These are phyloP conservation scores for Mionectes olivaceus DNA, from an alignment of 2,797 vertebrate species.

Conservation along the genomic window DNA sequence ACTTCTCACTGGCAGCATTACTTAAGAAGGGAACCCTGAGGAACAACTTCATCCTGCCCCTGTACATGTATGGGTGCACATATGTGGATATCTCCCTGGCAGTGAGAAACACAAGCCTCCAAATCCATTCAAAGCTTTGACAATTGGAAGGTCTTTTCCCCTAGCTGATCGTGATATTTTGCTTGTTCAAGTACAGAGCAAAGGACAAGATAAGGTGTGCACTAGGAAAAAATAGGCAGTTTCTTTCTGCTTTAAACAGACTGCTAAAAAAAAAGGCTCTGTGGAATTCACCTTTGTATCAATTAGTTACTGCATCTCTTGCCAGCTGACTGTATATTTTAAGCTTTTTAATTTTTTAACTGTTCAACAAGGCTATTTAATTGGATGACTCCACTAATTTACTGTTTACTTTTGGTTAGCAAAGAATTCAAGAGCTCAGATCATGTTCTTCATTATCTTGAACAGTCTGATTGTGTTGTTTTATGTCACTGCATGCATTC, in stretches of 20 bases:
- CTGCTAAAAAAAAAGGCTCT: background rate
- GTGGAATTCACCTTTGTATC: background rate
- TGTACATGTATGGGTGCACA: rapidly evolving
- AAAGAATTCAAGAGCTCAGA: background rate
- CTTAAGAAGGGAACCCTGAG: background rate
- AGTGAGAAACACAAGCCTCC: background rate
- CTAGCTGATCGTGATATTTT: background rate
- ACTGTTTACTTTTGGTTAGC: background rate
- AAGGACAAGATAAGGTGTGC: background rate
- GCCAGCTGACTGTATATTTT: background rate
- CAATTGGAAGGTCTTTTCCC: background rate
- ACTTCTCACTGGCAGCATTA: background rate
- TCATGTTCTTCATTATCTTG: rapidly evolving
- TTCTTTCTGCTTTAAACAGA: background rate
- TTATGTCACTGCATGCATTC: background rate
- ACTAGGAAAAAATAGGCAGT: background rate
- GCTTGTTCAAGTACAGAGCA: background rate
- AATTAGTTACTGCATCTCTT: background rate
- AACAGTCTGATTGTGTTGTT: background rate
- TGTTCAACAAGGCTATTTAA: background rate
- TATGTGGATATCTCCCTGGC: rapidly evolving
- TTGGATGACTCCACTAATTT: background rate
- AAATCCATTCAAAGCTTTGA: background rate
- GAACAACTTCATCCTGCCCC: rapidly evolving
- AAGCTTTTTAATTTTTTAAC: background rate